phyloP scores from a whole-genome alignment of 2,797 vertebrate genomes.

The Pantherophis alleghaniensis region DNA sequence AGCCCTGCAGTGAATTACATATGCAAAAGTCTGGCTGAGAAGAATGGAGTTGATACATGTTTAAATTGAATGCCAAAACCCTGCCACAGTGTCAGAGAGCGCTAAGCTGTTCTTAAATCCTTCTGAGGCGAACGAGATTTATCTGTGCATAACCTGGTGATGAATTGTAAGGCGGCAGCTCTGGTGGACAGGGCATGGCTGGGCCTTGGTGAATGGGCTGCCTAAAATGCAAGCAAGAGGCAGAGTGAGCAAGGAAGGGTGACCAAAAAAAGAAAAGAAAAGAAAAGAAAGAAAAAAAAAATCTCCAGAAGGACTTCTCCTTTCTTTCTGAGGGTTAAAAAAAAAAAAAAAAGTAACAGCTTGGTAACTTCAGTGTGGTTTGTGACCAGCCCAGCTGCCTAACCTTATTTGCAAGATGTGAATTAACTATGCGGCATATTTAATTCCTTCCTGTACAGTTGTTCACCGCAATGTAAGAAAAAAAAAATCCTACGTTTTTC shows the following conservation, averaged over 20 bases:
- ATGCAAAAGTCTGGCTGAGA: not conserved
- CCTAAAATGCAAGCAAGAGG: conserved; percentile 6
- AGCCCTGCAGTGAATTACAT: not conserved
- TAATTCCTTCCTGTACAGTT: conserved; percentile 7
- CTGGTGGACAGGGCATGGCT: not conserved
- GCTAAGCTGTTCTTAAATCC: conserved; percentile 11
- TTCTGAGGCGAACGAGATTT: conserved; percentile 8
- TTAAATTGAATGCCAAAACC: conserved; percentile 8
- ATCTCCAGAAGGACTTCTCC: conserved; percentile 2
- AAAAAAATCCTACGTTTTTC: not conserved
- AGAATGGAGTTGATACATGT: not conserved
- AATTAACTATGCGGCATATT: conserved; percentile 7
- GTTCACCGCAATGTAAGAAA: not conserved
- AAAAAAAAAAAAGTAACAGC: not conserved
- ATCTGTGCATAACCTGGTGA: conserved; percentile 20
- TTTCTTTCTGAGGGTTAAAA: not conserved
- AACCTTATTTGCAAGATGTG: conserved; percentile 12
- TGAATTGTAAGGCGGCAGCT: conserved; percentile 9
- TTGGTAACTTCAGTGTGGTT: conserved; percentile 6
- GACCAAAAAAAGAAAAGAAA: not conserved
- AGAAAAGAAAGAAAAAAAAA: not conserved
- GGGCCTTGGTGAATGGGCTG: not conserved
- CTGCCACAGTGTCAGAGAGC: conserved; percentile 3
- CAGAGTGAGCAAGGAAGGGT: conserved; percentile 12
- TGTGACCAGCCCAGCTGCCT: not conserved